These are phyloP conservation scores for Oscheius myriophilus DNA, from an alignment of 2,888 invertebrate species.

Conservation along the genomic window DNA sequence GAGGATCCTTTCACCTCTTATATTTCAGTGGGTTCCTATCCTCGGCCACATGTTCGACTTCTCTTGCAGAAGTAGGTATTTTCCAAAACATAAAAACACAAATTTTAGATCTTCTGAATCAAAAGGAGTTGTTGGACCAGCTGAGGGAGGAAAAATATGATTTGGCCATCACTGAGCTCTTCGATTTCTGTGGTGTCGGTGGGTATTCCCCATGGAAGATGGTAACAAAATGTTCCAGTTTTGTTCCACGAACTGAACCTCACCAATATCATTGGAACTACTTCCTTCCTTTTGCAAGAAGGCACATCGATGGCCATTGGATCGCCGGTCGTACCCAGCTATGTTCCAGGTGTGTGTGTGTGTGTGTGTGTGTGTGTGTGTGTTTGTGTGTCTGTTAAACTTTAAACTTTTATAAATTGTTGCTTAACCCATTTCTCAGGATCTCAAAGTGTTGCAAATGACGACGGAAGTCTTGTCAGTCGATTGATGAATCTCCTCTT, in stretches of 20 bases:
- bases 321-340: constrained; percentile 40
- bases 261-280: constrained; percentile 43
- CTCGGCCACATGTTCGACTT: too few species aligned
- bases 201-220: neutral
- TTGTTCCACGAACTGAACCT: constrained; percentile 40
- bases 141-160: constrained; percentile 22
- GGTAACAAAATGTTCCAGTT: constrained; percentile 16
- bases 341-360: constrained; percentile 33
- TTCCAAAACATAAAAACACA: neutral
- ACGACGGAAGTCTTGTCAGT: constrained; percentile 30
- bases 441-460: constrained; percentile 41
- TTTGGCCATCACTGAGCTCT: constrained; percentile 25
- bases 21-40: too few species aligned
- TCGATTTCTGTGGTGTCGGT: constrained; percentile 27
- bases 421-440: neutral
- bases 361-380: neutral
- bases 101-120: constrained; percentile 14
- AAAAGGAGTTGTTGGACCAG: constrained; percentile 3
- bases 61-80: too few species aligned
- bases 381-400: too few species aligned
- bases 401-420: too few species aligned
- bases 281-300: constrained; percentile 42
- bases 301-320: constrained; percentile 43
- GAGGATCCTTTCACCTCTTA: too few species aligned
- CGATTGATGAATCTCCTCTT: constrained; percentile 36